Percentiles rank a stretch among this genome's conserved stretches.
phyloP scores from a whole-genome alignment of 2,797 vertebrate genomes.

The Paramormyrops hopkinsi region DNA sequence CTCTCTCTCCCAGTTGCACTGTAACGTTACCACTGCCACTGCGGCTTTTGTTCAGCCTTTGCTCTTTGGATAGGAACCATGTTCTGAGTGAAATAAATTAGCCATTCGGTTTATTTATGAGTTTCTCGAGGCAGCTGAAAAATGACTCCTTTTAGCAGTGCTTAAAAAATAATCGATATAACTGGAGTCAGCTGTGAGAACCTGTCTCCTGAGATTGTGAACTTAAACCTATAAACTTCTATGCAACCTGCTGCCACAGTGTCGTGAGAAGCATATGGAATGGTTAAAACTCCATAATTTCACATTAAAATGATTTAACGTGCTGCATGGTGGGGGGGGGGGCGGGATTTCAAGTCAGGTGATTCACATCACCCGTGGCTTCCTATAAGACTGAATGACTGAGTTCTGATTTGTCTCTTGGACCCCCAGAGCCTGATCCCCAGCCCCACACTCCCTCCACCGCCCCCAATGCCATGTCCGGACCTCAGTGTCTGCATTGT shows the following conservation, averaged over 20 bases:
- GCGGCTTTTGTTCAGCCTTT: background rate
- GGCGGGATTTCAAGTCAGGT: background rate
- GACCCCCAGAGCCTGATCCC: background rate
- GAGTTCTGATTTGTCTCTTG: background rate
- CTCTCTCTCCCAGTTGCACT: background rate
- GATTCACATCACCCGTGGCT: background rate
- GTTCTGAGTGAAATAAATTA: background rate
- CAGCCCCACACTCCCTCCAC: background rate
- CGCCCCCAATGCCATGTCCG: background rate
- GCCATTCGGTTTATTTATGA: background rate
- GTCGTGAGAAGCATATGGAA: background rate
- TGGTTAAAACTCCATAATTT: background rate
- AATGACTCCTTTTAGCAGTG: background rate
- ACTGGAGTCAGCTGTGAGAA: background rate
- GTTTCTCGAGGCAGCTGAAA: background rate
- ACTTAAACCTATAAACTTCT: slow-evolving; percentile 33
- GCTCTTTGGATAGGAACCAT: background rate
- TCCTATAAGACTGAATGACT: background rate
- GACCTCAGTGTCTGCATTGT: background rate
- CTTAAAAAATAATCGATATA: background rate
- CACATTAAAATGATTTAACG: background rate
- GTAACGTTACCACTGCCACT: background rate
- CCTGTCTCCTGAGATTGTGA: slow-evolving; percentile 8
- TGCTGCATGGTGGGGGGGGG: background rate
- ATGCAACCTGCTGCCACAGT: background rate